These are phyloP conservation scores for Oplegnathus fasciatus DNA, from an alignment of 2,113 vertebrate species.

Conservation along the genomic window DNA sequence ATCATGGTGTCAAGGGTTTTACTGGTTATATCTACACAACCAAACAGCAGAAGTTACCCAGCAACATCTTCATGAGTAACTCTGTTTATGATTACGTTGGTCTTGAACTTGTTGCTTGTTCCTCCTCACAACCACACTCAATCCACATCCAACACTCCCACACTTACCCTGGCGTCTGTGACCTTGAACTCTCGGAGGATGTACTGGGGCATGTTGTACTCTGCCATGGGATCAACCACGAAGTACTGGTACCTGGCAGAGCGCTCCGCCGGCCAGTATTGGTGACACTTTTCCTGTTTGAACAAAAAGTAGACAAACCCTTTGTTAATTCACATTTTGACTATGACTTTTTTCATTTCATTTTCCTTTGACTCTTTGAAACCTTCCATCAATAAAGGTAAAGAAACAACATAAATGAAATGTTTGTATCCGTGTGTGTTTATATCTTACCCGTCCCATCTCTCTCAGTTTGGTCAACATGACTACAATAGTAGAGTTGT, in stretches of 20 bases:
- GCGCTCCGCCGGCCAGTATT: constrained; percentile 97
- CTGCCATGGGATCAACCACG: constrained; percentile 98
- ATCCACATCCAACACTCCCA: background rate
- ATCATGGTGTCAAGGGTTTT: background rate
- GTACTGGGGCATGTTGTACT: constrained; percentile 99
- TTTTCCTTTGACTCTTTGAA: background rate
- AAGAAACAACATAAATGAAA: background rate
- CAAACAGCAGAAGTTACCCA: background rate
- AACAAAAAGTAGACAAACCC: background rate
- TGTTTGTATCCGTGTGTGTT: background rate
- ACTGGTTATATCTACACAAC: background rate
- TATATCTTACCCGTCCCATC: constrained; percentile 91
- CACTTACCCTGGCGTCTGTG: constrained; percentile 96
- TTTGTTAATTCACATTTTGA: background rate
- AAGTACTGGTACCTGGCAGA: constrained; percentile 98
- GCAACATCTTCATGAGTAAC: background rate
- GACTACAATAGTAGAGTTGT: constrained; percentile 98
- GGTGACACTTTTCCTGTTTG: constrained; percentile 95
- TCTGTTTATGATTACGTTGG: background rate
- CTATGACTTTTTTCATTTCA: background rate
- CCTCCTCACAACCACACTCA: background rate
- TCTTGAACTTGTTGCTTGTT: background rate
- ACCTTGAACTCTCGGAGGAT: constrained; percentile 99
- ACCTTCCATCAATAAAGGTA: background rate
- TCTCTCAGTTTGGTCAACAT: constrained; percentile 98